A percentile compares a stretch with the other conserved stretches of the same genome.
Conservation (phyloP, 2,797 vertebrate species). For the Typhlichthys eigenmanni region DNA sequence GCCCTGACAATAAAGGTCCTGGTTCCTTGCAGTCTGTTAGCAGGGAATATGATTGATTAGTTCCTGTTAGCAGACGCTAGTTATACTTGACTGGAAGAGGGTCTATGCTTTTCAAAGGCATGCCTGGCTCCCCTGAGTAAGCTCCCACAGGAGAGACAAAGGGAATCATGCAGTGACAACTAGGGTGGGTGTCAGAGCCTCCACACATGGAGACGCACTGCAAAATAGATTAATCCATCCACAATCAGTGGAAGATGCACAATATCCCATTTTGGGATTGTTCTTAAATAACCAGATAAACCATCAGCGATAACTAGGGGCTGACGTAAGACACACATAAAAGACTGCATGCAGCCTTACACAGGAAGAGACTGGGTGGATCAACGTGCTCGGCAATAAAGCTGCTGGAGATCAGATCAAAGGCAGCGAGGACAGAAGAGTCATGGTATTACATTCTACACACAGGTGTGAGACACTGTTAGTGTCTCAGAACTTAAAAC, state of each 20-base stretch:
- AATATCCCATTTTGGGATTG: not conserved
- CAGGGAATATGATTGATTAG: constrained; percentile 11
- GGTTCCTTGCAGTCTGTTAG: constrained; percentile 36
- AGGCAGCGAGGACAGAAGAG: not conserved
- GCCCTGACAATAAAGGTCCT: constrained; percentile 62
- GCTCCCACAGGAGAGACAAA: not conserved
- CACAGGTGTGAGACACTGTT: no score
- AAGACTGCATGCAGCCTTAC: not conserved
- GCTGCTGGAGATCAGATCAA: not conserved
- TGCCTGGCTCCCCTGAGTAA: not conserved
- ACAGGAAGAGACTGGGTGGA: not conserved
- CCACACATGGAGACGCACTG: not conserved
- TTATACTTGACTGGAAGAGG: not conserved
- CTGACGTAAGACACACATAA: not conserved
- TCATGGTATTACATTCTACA: not conserved
- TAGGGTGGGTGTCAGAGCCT: not conserved
- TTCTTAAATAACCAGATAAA: not conserved
- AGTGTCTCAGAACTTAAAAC: no score
- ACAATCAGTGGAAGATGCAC: no score
- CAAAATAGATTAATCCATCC: not conserved
- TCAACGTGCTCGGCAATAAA: no score
- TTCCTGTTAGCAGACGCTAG: not conserved
- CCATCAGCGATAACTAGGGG: not conserved
- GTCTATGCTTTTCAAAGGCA: constrained; percentile 2
- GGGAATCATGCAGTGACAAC: not conserved